Evolutionary conservation across 2,797 vertebrate species (phyloP), one percentile per base, ranked within the genome.

Genomic region (Leptatherina wallacei): DNA sequence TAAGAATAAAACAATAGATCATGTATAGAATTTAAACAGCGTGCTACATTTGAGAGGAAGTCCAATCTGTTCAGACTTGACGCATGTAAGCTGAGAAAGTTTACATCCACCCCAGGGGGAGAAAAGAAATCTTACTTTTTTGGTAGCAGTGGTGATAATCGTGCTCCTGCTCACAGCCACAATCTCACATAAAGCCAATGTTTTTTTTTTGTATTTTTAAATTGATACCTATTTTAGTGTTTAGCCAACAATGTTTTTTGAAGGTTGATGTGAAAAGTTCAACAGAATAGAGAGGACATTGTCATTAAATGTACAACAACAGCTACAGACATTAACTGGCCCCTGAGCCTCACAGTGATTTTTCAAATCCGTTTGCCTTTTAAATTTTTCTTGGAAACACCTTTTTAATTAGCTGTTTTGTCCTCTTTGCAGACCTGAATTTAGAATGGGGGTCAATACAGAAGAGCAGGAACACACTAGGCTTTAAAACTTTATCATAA

Each of bases 351-450:
- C 30, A 56, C 42, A 77, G 36, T 63, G 27, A 65, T 42, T 63
- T 75, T 78, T 81, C 22, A 59, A n/a, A 80, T 71, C 47, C 68
- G 61, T 77, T 80, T 77, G 69, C 71, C 33, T 64, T 69, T 55
- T 33, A 27, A 57, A 22, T 69, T 77, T 81, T 70, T 82, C 82
- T 82, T 82, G 73, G 69, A 71, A 82, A 71, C 61, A 4, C 54
- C 69, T 71, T 27, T 27, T 27, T n/a, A 4, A 14, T 71, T 69
- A 38, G 40, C 36, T 62, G 59, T 69, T 79, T 59, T 71, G 47
- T 74, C 56, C 62, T 49, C 52, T 61, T 52, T 44, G 30, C 68
- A 61, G 38, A 66, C 61, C 49, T 60, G 51, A 30, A 80, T 79
- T 85, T 74, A 65, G 24, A 73, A 49, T 29, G 12, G 62, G 32